A percentile compares a stretch with the other conserved stretches of the same genome.
Conservation (phyloP, 23 tunicate genomes). For the Trididemnum clinides region DNA sequence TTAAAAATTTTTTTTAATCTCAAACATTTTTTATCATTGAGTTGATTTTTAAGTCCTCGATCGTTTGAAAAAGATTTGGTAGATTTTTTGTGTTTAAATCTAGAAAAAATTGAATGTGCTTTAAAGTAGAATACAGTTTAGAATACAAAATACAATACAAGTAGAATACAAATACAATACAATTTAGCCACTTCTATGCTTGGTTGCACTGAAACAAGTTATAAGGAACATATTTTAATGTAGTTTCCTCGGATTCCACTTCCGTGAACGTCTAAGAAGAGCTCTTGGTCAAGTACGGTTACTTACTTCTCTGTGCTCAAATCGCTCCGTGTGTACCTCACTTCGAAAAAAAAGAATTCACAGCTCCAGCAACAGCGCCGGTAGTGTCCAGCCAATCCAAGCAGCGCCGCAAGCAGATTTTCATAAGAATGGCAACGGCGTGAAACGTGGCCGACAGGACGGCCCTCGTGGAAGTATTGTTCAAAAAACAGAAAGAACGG, state of each 20-base stretch:
- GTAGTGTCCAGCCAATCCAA: constrained; percentile 8
- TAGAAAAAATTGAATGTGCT: no score
- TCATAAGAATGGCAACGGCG: neutral
- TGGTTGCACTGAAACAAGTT: no score
- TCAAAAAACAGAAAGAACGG: constrained; percentile 6
- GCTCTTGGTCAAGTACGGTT: constrained; percentile 7
- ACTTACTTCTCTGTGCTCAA: constrained; percentile 2
- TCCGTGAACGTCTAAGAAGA: constrained; percentile 12
- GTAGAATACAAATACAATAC: no score
- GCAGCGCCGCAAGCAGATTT: neutral
- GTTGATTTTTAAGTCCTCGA: no score
- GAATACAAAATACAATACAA: no score
- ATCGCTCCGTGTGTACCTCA: neutral
- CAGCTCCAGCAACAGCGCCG: constrained; percentile 25
- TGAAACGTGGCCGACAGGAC: neutral
- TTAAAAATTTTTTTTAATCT: no score
- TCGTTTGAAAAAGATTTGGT: no score
- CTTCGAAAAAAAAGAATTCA: neutral
- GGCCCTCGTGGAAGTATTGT: neutral
- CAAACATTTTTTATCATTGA: no score
- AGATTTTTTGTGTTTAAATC: no score
- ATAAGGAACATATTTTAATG: no score
- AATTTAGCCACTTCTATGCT: no score
- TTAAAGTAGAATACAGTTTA: no score
- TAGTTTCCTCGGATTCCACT: constrained; percentile 21